Conservation (phyloP, 2,888 invertebrate genomes). For the Tinea pellionella region DNA sequence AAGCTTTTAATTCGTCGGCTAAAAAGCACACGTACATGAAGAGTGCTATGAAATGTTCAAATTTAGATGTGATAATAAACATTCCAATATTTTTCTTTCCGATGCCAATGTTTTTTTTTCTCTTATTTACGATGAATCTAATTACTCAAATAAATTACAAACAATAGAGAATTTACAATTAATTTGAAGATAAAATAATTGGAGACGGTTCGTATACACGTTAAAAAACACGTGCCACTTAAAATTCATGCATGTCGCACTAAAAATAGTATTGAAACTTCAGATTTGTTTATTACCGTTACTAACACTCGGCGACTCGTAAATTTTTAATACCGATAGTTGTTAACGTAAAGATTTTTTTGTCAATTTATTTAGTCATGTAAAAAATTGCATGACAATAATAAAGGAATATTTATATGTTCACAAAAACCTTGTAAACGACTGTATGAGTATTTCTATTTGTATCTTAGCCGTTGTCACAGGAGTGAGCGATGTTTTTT, state of each 20-base stretch:
- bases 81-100: too few species aligned
- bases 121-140: background rate
- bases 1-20: background rate
- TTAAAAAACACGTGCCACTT: constrained; percentile 6
- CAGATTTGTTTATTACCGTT: background rate
- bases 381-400: background rate
- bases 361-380: constrained; percentile 6
- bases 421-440: constrained; percentile 48
- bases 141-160: background rate
- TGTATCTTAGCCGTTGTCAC: constrained; percentile 64
- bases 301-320: background rate
- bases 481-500: constrained; percentile 65
- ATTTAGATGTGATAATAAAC: too few species aligned
- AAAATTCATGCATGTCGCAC: background rate
- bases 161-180: background rate
- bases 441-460: constrained; percentile 63
- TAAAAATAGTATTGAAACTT: constrained; percentile 3
- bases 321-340: constrained; percentile 7
- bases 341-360: background rate
- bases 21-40: too few species aligned
- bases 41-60: too few species aligned
- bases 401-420: constrained; percentile 10
- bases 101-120: too few species aligned
- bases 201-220: background rate
- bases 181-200: background rate